phyloP scores from a whole-genome alignment of 2,888 invertebrate species.

The Trissolcus brochymenae region DNA sequence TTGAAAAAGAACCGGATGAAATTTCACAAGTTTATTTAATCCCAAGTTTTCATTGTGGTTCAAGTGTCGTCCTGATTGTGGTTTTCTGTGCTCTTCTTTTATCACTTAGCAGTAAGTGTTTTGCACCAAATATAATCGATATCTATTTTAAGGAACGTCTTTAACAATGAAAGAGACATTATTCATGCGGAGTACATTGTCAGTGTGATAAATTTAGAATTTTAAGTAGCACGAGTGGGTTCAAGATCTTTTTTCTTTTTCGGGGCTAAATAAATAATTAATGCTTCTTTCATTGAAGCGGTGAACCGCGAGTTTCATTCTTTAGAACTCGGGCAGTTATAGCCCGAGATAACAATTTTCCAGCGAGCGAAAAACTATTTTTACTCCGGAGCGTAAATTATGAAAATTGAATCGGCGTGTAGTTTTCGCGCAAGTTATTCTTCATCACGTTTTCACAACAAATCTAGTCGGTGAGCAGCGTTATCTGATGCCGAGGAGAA shows the following conservation, averaged over 20 bases:
- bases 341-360: no score
- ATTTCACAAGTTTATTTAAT: no score
- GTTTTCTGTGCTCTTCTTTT: constrained; percentile 11
- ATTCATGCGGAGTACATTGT: constrained; percentile 14
- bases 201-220: constrained; percentile 32
- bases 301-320: not conserved
- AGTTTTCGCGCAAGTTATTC: not conserved
- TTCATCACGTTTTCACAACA: not conserved
- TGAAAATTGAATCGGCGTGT: no score
- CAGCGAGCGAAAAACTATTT: no score
- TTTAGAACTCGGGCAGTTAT: not conserved
- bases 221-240: not conserved
- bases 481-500: constrained; percentile 6
- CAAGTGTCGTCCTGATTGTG: constrained; percentile 2
- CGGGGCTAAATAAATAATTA: constrained; percentile 17
- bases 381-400: no score
- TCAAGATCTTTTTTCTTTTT: not conserved
- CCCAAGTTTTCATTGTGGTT: not conserved
- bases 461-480: not conserved
- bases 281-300: constrained; percentile 10
- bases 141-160: constrained; percentile 37
- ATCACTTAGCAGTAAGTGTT: constrained; percentile 18
- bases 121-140: constrained; percentile 39
- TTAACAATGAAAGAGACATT: constrained; percentile 39
- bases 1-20: no score